A percentile compares a stretch with the other conserved stretches of the same genome.
Conservation (phyloP, 53 echinoderm and acorn worm genomes). For the Arbacia lixula region DNA sequence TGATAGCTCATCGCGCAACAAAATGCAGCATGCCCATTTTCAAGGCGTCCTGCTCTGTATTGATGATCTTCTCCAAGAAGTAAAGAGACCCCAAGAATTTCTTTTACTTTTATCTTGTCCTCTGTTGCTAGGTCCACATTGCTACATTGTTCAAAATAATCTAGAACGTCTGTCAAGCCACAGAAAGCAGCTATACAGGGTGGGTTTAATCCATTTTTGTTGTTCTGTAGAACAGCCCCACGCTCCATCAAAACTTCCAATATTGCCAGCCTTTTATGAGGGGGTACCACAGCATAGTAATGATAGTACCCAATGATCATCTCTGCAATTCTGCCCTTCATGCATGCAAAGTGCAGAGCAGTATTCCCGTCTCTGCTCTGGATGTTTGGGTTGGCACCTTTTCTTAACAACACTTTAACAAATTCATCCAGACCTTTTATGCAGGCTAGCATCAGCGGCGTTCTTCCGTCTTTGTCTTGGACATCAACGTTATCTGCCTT, state of each 20-base stretch:
- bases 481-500: too few relatives aligned
- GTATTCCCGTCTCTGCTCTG: slow-evolving; percentile 9
- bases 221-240: slow-evolving; percentile 17
- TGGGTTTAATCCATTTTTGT: neutral
- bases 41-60: too few relatives aligned
- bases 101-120: slow-evolving; percentile 5
- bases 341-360: slow-evolving; percentile 20
- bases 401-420: neutral
- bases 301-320: too few relatives aligned
- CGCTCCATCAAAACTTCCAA: neutral
- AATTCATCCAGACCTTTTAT: neutral
- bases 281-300: neutral
- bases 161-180: neutral
- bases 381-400: slow-evolving; percentile 16
- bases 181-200: slow-evolving; percentile 3
- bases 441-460: slow-evolving; percentile 15
- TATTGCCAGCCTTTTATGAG: neutral
- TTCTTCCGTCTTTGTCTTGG: neutral
- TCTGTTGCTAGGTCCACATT: neutral
- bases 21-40: neutral
- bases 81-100: slow-evolving; percentile 1
- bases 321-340: too few relatives aligned
- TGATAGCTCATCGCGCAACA: neutral
- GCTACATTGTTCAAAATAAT: slow-evolving; percentile 7
- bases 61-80: neutral